These are phyloP conservation scores for Clarias fuscus DNA, from an alignment of 2,797 vertebrate species.

Conservation along the genomic window DNA sequence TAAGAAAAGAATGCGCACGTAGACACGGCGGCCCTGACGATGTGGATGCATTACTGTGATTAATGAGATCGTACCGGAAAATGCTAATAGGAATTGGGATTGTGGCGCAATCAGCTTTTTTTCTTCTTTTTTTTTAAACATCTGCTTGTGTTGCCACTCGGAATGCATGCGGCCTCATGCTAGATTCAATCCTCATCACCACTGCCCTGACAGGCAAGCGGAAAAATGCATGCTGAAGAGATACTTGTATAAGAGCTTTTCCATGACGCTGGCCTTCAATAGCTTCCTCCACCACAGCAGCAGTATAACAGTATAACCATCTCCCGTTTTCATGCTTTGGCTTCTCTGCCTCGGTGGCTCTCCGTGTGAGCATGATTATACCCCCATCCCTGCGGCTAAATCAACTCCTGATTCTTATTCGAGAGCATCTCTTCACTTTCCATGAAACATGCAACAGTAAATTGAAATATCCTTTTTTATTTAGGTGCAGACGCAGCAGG, in stretches of 20 bases:
- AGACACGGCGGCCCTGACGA: neutral
- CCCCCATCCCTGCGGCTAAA: neutral
- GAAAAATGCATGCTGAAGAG: neutral
- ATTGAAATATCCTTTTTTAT: conserved; percentile 46
- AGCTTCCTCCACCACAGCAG: neutral
- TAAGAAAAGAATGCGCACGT: neutral
- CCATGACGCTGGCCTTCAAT: neutral
- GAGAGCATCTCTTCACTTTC: conserved; percentile 44
- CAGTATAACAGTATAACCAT: neutral
- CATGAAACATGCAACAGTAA: conserved; percentile 53
- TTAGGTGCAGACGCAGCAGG: conserved; percentile 47
- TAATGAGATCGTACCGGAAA: conserved; percentile 49
- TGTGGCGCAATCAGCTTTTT: conserved; percentile 6
- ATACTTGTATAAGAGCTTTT: neutral
- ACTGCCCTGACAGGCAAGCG: neutral
- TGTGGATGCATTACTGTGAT: conserved; percentile 40
- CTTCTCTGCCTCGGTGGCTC: neutral
- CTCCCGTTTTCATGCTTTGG: neutral
- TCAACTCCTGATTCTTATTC: conserved; percentile 7
- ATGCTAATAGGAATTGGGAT: conserved; percentile 37
- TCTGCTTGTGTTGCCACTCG: neutral
- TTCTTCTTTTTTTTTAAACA: conserved; percentile 16
- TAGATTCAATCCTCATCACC: no score
- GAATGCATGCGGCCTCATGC: neutral
- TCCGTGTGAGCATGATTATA: neutral